phyloP scores from a whole-genome alignment of 2,113 vertebrate genomes.

The Siniperca chuatsi region DNA sequence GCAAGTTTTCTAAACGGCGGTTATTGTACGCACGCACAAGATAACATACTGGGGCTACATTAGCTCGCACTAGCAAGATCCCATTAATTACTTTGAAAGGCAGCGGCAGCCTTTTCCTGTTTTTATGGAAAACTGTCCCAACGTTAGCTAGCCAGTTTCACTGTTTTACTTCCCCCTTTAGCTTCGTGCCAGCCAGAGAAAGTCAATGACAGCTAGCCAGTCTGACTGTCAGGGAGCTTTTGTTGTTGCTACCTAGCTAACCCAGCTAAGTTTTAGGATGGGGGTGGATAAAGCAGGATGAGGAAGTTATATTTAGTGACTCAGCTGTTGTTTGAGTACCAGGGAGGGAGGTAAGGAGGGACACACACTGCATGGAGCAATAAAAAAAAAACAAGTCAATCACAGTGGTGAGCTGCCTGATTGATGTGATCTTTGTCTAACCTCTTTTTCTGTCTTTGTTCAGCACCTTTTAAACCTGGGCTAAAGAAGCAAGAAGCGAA shows the following conservation, averaged over 20 bases:
- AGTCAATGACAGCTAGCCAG: neutral
- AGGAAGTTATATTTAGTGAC: conserved; percentile 75
- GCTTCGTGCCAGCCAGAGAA: neutral
- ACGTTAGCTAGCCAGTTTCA: neutral
- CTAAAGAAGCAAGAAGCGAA: conserved; percentile 10
- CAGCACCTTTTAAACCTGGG: conserved; percentile 27
- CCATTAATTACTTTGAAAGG: neutral
- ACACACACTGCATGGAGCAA: neutral
- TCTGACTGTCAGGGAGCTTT: neutral
- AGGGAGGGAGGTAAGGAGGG: conserved; percentile 26
- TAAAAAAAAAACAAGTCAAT: neutral
- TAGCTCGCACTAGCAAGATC: neutral
- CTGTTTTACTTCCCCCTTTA: neutral
- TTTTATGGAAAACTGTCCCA: conserved; percentile 69
- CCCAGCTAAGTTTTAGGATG: conserved; percentile 11
- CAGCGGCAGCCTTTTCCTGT: conserved; percentile 68
- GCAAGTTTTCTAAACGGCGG: neutral
- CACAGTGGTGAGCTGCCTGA: neutral
- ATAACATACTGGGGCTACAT: too few relatives aligned
- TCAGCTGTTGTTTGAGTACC: conserved; percentile 68
- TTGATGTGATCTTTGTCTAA: neutral
- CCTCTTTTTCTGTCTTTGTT: neutral
- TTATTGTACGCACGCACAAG: neutral
- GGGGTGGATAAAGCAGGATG: conserved; percentile 33
- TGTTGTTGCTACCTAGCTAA: neutral